Evolutionary conservation across 2,113 vertebrate genomes (phyloP).

Genomic region (Paradoxurus hermaphroditus): DNA sequence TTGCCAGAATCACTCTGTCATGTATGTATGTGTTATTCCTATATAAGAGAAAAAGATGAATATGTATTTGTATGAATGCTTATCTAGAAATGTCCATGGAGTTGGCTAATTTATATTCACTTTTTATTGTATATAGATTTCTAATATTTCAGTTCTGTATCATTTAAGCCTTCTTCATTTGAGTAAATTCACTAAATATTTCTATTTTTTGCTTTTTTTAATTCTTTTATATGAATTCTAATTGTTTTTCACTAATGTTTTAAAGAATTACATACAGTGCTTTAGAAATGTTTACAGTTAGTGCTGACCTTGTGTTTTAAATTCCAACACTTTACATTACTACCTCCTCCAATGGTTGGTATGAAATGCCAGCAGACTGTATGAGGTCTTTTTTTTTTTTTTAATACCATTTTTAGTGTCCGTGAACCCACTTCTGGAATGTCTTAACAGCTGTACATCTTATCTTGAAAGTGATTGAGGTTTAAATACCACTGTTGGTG

Average conservation of each 20-base stretch:
- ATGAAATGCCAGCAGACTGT: conserved; percentile 60
- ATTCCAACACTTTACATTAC: conserved; percentile 72
- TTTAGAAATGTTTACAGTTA: conserved; percentile 85
- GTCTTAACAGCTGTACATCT: conserved; percentile 44
- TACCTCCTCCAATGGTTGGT: conserved; percentile 81
- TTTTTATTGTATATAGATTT: conserved; percentile 82
- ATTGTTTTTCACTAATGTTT: conserved; percentile 73
- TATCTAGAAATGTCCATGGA: conserved; percentile 77
- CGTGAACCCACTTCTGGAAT: conserved; percentile 37
- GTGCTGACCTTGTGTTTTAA: conserved; percentile 76
- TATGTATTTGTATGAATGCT: conserved; percentile 78
- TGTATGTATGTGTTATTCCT: conserved; percentile 49
- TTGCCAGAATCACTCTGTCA: conserved; percentile 71
- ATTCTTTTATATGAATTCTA: conserved; percentile 67
- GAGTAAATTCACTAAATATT: conserved; percentile 85
- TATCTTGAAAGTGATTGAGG: conserved; percentile 35
- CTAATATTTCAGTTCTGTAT: conserved; percentile 83
- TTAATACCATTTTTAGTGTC: conserved; percentile 32
- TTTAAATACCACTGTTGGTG: conserved; percentile 32
- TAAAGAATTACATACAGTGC: conserved; percentile 72
- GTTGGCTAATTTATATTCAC: conserved; percentile 81
- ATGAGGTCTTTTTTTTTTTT: conserved; percentile 12
- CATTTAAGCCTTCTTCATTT: conserved; percentile 79
- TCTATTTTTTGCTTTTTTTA: conserved; percentile 79
- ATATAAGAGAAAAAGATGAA: conserved; percentile 74